Percentiles rank a stretch among this genome's conserved stretches.
These are phyloP conservation scores for Sebastes elongatus DNA, from an alignment of 2,797 vertebrate genomes.

Conservation along the genomic window DNA sequence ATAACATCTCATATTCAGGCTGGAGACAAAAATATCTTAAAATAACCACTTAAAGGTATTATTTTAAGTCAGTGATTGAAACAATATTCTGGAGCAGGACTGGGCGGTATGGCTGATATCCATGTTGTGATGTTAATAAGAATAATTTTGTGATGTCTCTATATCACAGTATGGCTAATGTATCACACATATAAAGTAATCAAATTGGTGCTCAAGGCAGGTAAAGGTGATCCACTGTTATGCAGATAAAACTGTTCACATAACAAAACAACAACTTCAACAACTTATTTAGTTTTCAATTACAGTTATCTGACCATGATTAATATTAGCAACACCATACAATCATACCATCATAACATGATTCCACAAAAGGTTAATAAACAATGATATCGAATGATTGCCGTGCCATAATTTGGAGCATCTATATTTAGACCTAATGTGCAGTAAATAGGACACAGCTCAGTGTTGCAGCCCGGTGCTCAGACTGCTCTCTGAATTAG, in stretches of 20 bases:
- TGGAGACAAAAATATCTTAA: background rate
- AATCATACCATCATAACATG: background rate
- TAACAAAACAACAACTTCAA: background rate
- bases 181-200: background rate
- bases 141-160: background rate
- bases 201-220: background rate
- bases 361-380: background rate
- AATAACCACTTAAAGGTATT: background rate
- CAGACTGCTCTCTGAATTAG: background rate
- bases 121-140: background rate
- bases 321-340: background rate
- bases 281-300: background rate
- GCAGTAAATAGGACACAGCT: background rate
- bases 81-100: background rate
- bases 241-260: background rate
- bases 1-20: background rate
- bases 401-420: background rate
- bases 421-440: constrained; percentile 8
- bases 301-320: background rate
- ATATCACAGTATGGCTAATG: background rate
- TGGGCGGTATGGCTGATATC: background rate
- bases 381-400: background rate
- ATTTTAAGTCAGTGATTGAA: background rate
- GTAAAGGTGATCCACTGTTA: background rate
- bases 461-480: background rate